phyloP scores from a whole-genome alignment of 2,888 invertebrate species.

The Eupithecia exiguata region DNA sequence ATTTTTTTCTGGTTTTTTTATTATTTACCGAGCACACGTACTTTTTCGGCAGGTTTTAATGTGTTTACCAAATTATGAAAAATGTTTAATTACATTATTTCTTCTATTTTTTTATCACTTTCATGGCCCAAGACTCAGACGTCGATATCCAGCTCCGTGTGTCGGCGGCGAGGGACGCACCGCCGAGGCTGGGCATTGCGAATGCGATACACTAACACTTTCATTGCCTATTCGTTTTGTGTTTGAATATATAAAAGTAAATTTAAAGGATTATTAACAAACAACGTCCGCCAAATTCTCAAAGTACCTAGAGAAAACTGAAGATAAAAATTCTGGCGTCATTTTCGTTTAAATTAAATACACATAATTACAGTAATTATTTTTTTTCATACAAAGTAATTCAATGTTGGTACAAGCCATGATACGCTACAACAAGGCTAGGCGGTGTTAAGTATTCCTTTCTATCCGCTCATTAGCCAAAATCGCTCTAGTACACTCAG shows the following conservation, averaged over 20 bases:
- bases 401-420: constrained; percentile 12
- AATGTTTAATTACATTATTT: not conserved
- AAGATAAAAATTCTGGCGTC: not conserved
- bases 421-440: constrained; percentile 32
- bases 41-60: not conserved
- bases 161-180: no score
- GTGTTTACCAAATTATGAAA: not conserved
- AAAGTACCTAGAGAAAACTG: not conserved
- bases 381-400: constrained; percentile 17
- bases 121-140: no score
- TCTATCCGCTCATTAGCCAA: constrained; percentile 82
- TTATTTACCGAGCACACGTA: not conserved
- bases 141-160: no score
- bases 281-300: not conserved
- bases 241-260: not conserved
- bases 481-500: constrained; percentile 52
- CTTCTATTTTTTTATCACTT: no score
- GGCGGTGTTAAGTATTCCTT: constrained; percentile 56
- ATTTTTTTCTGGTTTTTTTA: not conserved
- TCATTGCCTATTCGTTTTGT: no score
- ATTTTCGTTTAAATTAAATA: not conserved
- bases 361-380: constrained; percentile 25
- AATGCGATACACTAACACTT: no score
- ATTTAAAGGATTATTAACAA: not conserved
- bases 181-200: no score